These are phyloP conservation scores for Petaurus breviceps DNA, from an alignment of 2,113 vertebrate genomes.

Conservation along the genomic window DNA sequence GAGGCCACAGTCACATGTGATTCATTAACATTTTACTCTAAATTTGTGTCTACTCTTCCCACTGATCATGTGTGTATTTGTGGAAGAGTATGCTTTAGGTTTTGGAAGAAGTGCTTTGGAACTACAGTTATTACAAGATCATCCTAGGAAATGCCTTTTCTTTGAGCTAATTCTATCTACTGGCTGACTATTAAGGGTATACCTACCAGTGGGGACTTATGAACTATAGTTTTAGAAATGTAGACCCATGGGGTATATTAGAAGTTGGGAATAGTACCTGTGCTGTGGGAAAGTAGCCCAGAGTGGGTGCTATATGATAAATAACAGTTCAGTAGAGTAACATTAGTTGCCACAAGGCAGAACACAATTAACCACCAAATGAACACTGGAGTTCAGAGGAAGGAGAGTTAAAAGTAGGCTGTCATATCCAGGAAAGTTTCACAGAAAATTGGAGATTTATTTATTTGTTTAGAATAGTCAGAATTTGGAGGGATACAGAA, in stretches of 20 bases:
- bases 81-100: neutral
- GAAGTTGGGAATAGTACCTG: neutral
- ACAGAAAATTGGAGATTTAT: neutral
- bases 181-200: neutral
- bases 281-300: neutral
- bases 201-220: neutral
- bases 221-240: neutral
- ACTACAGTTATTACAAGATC: neutral
- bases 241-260: neutral
- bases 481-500: neutral
- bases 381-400: neutral
- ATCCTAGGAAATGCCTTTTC: neutral
- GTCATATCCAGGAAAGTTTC: neutral
- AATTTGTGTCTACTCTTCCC: neutral
- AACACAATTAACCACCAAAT: neutral
- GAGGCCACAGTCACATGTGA: neutral
- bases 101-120: neutral
- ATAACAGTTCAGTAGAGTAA: neutral
- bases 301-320: neutral
- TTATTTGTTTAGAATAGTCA: neutral
- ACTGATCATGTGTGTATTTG: neutral
- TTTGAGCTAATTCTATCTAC: neutral
- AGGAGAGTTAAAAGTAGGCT: neutral
- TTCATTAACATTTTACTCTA: neutral
- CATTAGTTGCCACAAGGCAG: neutral